Evolutionary conservation across 2,888 invertebrate genomes (phyloP), one percentile per base, ranked within the genome.

Genomic region (Agrypnus murinus): DNA sequence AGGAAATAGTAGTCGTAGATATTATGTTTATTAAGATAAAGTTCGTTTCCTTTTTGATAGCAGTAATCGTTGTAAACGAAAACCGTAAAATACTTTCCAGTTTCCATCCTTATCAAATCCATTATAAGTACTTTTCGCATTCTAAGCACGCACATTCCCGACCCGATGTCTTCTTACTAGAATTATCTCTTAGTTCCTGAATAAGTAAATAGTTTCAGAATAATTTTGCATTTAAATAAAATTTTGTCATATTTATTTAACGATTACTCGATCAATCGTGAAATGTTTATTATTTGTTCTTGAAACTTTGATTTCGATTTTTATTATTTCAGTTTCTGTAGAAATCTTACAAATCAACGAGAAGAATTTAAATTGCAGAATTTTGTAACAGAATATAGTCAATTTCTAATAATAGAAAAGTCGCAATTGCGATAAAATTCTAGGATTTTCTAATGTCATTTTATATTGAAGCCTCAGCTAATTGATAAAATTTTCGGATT

Each of bases 41-140:
- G 50, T 50, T 31, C 50, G 7, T 50, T 50, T 50, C 50, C 50
- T 50, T 50, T 50, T 50, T 50, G 50, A 50, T 50, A 50, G 6
- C n/a, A 19, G 15, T 50, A 50, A 50, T 50, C 50, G 31, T n/a
- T 50, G 25, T 12, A 25, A 25, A 17, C 32, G 14, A 50, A 25
- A 50, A n/a, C 50, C 12, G 43, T 15, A 43, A 12, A 12, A 15
- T 25, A 31, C 31, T 12, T 25, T 31, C 48, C 7, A 25, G 17
- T 31, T 25, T 10, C 12, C n/a, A 14, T 14, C 9, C 46, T 46
- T 46, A 46, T 46, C 46, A 19, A 46, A 46, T 17, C 7, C 46
- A 19, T 19, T 10, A 7, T 31, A 31, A 25, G 19, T 7, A 6
- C 8, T n/a, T 14, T 43, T 4, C 31, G 10, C 25, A 25, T 19